Evolutionary conservation across 1,140 invertebrate species (phyloP).

Genomic region (Musca domestica): DNA sequence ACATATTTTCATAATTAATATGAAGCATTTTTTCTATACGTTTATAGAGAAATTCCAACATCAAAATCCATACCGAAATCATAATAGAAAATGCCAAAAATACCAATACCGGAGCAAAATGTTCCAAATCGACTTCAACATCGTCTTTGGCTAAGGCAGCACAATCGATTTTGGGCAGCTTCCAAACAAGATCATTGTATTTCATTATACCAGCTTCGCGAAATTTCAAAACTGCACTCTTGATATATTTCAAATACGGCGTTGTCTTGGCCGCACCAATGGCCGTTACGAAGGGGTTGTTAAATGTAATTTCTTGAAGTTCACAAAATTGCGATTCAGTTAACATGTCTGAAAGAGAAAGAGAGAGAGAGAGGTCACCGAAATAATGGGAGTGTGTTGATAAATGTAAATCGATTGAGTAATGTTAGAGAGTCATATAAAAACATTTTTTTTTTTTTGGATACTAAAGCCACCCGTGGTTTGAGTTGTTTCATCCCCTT

Average conservation of each 20-base stretch:
- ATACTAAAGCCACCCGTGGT: too few relatives aligned
- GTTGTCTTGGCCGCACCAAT: constrained; percentile 31
- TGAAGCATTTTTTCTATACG: too few relatives aligned
- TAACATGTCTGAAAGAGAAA: constrained; percentile 14
- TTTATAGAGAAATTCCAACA: too few relatives aligned
- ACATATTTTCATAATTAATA: too few relatives aligned
- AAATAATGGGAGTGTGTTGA: too few relatives aligned
- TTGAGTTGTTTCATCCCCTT: too few relatives aligned
- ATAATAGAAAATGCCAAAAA: constrained; percentile 36
- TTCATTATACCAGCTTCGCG: constrained; percentile 33
- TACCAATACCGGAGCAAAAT: constrained; percentile 43
- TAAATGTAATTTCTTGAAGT: constrained; percentile 41
- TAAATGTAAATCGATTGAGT: too few relatives aligned
- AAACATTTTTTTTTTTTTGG: too few relatives aligned
- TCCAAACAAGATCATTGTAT: constrained; percentile 41
- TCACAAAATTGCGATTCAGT: constrained; percentile 43
- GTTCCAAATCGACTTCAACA: constrained; percentile 42
- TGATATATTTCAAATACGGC: constrained; percentile 40
- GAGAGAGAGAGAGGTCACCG: too few relatives aligned
- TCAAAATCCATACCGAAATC: background rate
- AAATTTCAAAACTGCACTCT: constrained; percentile 32
- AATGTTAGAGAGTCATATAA: too few relatives aligned
- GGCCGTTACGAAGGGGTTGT: background rate
- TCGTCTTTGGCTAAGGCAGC: constrained; percentile 30
- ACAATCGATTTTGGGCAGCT: constrained; percentile 36